Percentiles rank a stretch among this genome's conserved stretches.
phyloP scores from a whole-genome alignment of 2,888 invertebrate genomes.

The Cartodere bifasciata region DNA sequence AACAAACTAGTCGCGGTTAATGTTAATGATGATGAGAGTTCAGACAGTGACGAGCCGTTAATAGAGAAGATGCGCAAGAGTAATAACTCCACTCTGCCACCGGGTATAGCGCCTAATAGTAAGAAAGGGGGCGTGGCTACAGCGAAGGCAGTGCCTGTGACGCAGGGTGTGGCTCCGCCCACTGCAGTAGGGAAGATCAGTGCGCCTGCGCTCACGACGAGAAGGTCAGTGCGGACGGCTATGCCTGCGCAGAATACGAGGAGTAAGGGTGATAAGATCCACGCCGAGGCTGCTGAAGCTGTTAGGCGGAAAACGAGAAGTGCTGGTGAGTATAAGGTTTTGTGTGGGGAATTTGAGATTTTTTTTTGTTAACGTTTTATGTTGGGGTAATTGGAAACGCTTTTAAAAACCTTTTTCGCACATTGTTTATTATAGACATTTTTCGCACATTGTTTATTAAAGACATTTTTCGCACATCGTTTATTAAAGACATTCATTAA shows the following conservation, averaged over 20 bases:
- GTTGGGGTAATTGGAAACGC: too few relatives aligned
- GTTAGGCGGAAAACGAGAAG: conserved; percentile 52
- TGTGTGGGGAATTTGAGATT: too few relatives aligned
- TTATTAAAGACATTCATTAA: too few relatives aligned
- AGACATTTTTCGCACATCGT: too few relatives aligned
- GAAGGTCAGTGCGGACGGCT: conserved; percentile 28
- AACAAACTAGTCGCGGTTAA: too few relatives aligned
- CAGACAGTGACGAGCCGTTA: conserved; percentile 71
- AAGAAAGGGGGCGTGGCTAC: conserved; percentile 8
- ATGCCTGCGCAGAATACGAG: conserved; percentile 30
- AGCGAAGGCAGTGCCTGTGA: conserved; percentile 8
- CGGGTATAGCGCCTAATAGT: conserved; percentile 8
- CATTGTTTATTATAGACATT: too few relatives aligned
- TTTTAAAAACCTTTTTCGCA: too few relatives aligned
- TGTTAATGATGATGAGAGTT: conserved; percentile 58
- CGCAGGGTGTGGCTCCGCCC: conserved; percentile 14
- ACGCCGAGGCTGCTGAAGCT: conserved; percentile 25
- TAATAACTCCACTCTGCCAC: conserved; percentile 11
- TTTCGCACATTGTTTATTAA: too few relatives aligned
- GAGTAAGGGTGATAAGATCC: conserved; percentile 28
- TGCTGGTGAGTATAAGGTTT: conserved; percentile 51
- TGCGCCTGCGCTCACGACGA: conserved; percentile 22
- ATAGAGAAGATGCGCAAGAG: conserved; percentile 54
- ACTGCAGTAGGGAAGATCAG: conserved; percentile 10
- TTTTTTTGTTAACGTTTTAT: too few relatives aligned